Conservation (phyloP, 1,140 invertebrate species). For the Cyrtorhinus lividipennis region DNA sequence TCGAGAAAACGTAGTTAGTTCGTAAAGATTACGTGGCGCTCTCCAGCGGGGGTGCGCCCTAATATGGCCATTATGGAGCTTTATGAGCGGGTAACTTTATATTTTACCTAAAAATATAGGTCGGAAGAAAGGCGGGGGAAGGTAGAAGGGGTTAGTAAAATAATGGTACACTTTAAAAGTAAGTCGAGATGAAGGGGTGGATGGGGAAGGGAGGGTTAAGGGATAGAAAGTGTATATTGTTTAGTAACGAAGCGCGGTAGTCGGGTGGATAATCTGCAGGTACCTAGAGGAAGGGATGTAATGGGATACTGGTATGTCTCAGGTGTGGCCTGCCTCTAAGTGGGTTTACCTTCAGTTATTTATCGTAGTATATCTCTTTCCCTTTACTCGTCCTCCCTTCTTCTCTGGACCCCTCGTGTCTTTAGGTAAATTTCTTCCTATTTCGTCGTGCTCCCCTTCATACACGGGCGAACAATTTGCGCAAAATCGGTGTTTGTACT, state of each 20-base stretch:
- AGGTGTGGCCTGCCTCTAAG: slow-evolving; percentile 2
- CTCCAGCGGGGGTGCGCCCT: too few relatives aligned
- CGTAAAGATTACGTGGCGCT: too few relatives aligned
- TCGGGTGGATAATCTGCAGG: slow-evolving; percentile 2
- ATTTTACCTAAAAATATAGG: too few relatives aligned
- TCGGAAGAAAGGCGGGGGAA: too few relatives aligned
- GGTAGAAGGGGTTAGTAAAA: background rate
- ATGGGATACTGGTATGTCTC: slow-evolving; percentile 9
- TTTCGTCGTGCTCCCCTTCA: too few relatives aligned
- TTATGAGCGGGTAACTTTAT: too few relatives aligned
- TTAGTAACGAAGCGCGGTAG: background rate
- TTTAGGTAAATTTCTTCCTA: background rate
- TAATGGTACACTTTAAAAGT: slow-evolving; percentile 5
- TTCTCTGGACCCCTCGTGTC: background rate
- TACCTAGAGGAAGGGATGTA: background rate
- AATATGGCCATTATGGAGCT: too few relatives aligned
- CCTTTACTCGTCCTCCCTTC: background rate
- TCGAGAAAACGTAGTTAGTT: too few relatives aligned
- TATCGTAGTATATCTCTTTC: background rate
- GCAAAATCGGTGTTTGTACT: too few relatives aligned
- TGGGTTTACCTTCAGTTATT: slow-evolving; percentile 7
- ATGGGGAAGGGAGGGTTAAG: background rate
- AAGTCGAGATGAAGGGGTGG: background rate
- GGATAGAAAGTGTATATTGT: slow-evolving; percentile 7
- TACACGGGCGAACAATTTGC: too few relatives aligned